Conservation (phyloP, 1,140 invertebrate genomes). For the Atta texana region DNA sequence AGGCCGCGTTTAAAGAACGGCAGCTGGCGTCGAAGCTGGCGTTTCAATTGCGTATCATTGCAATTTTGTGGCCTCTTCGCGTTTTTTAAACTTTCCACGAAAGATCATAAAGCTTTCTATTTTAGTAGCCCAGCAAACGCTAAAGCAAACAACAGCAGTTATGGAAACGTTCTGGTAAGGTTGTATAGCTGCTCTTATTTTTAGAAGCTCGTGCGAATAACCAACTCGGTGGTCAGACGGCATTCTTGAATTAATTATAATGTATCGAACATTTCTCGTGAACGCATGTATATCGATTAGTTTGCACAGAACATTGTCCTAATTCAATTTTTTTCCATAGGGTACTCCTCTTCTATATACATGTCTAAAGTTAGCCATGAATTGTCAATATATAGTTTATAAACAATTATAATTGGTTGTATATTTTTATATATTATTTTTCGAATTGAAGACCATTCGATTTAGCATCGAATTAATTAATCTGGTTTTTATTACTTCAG, state of each 20-base stretch:
- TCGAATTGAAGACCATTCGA: background rate
- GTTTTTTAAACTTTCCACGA: slow-evolving; percentile 9
- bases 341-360: background rate
- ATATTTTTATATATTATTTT: background rate
- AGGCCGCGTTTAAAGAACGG: background rate
- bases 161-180: slow-evolving; percentile 16
- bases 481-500: background rate
- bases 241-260: slow-evolving; percentile 46
- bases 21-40: background rate
- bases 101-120: background rate
- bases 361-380: background rate
- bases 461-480: slow-evolving; percentile 5
- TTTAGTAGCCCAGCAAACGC: background rate
- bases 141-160: background rate
- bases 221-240: background rate
- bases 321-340: background rate
- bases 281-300: background rate
- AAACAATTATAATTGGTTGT: background rate
- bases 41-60: background rate
- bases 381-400: background rate
- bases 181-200: slow-evolving; percentile 17
- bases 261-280: background rate
- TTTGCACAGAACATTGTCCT: background rate
- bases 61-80: background rate
- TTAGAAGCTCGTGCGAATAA: slow-evolving; percentile 34